A percentile compares a stretch with the other conserved stretches of the same genome.
phyloP scores from a whole-genome alignment of 2,797 vertebrate species.

The Sebastiscus tertius region DNA sequence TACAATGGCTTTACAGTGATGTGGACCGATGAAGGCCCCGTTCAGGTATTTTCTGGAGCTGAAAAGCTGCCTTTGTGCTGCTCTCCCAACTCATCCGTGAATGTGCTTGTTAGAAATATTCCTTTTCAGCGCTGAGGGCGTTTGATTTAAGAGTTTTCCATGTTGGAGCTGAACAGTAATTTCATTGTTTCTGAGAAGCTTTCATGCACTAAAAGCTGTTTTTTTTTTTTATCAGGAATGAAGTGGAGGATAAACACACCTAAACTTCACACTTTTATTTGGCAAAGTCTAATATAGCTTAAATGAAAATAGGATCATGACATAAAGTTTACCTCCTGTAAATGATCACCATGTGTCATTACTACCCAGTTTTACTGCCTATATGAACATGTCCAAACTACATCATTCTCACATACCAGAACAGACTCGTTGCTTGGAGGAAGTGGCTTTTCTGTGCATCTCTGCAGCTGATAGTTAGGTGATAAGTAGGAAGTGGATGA shows the following conservation, averaged over 20 bases:
- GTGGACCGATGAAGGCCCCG: slow-evolving; percentile 19
- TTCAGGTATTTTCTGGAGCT: slow-evolving; percentile 41
- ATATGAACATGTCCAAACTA: neutral
- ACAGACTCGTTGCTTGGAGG: neutral
- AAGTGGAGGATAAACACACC: neutral
- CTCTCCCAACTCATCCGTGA: slow-evolving; percentile 25
- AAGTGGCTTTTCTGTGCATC: slow-evolving; percentile 19
- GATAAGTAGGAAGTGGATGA: neutral
- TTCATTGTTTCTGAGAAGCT: slow-evolving; percentile 17
- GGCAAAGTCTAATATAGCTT: neutral
- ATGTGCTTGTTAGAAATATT: slow-evolving; percentile 26
- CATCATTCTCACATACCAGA: neutral
- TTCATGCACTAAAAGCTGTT: neutral
- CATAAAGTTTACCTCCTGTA: neutral
- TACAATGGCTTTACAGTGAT: slow-evolving; percentile 61
- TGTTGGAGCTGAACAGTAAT: slow-evolving; percentile 11
- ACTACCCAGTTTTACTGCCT: neutral
- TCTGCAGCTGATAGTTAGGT: neutral
- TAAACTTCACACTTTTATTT: neutral
- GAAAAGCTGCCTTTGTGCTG: slow-evolving; percentile 64
- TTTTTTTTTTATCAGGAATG: neutral
- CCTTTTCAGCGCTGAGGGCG: neutral
- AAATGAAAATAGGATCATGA: neutral
- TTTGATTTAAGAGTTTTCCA: slow-evolving; percentile 9
- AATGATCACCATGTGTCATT: neutral